Evolutionary conservation across 1,140 invertebrate genomes (phyloP).

Genomic region (Tachypleus tridentatus): DNA sequence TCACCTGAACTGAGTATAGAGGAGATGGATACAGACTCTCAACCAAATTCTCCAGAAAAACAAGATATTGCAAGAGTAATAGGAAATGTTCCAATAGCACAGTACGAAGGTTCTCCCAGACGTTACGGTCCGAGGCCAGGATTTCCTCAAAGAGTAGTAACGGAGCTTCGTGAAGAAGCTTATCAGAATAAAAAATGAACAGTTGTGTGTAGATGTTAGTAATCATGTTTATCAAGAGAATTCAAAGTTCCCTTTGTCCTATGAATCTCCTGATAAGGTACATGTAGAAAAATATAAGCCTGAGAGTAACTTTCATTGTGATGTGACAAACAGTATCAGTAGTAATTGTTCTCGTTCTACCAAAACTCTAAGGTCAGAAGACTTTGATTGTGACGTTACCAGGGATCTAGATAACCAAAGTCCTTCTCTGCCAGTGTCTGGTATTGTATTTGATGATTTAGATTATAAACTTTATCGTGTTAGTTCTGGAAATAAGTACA

Average conservation of each 20-base stretch:
- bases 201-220: no score
- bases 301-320: no score
- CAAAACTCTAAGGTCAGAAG: no score
- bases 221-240: no score
- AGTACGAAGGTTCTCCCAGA: slow-evolving; percentile 80
- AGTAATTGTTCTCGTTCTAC: no score
- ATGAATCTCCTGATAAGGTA: no score
- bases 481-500: slow-evolving; percentile 58
- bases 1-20: neutral
- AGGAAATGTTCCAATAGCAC: slow-evolving; percentile 72
- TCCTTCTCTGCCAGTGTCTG: slow-evolving; percentile 23
- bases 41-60: slow-evolving; percentile 15
- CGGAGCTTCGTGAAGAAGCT: neutral
- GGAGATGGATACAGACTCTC: slow-evolving; percentile 19
- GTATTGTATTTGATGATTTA: slow-evolving; percentile 50
- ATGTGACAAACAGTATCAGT: no score
- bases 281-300: neutral
- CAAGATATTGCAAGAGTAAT: slow-evolving; percentile 53
- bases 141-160: slow-evolving; percentile 22
- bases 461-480: slow-evolving; percentile 65
- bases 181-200: no score
- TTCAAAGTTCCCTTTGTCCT: no score
- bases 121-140: slow-evolving; percentile 56
- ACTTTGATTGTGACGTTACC: slow-evolving; percentile 11
- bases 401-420: slow-evolving; percentile 7